These are phyloP conservation scores for Aphelocoma californica DNA, from an alignment of 2,797 vertebrate genomes.

Conservation along the genomic window DNA sequence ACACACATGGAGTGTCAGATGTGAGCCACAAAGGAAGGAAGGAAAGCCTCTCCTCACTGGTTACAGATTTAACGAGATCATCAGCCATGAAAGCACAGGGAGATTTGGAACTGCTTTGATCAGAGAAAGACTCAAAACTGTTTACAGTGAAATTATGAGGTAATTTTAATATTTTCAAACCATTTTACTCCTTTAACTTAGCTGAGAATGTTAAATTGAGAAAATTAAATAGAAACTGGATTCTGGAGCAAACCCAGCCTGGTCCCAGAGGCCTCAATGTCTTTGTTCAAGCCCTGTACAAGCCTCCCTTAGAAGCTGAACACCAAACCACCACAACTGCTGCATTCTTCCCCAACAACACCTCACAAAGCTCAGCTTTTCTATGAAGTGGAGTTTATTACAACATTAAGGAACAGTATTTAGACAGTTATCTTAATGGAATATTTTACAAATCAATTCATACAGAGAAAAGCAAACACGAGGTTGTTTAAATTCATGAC, in stretches of 20 bases:
- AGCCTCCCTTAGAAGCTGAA: background rate
- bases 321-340: background rate
- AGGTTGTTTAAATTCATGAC: conserved; percentile 41
- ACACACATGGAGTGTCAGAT: background rate
- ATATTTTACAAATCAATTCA: conserved; percentile 72
- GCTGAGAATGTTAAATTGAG: background rate
- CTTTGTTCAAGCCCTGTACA: background rate
- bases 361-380: conserved; percentile 35
- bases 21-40: background rate
- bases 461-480: conserved; percentile 57
- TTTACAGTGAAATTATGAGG: background rate
- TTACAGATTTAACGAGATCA: background rate
- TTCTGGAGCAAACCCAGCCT: background rate
- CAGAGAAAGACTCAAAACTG: background rate
- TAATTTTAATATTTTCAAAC: background rate
- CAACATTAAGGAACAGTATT: conserved; percentile 43
- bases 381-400: conserved; percentile 74
- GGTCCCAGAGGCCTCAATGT: background rate
- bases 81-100: background rate
- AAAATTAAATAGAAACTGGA: background rate
- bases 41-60: background rate
- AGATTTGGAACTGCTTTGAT: background rate
- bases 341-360: background rate
- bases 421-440: conserved; percentile 15
- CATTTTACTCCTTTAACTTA: background rate